A percentile compares a stretch with the other conserved stretches of the same genome.
Evolutionary conservation across 2,888 invertebrate genomes (phyloP).

Genomic region (Plemyria rubiginata): DNA sequence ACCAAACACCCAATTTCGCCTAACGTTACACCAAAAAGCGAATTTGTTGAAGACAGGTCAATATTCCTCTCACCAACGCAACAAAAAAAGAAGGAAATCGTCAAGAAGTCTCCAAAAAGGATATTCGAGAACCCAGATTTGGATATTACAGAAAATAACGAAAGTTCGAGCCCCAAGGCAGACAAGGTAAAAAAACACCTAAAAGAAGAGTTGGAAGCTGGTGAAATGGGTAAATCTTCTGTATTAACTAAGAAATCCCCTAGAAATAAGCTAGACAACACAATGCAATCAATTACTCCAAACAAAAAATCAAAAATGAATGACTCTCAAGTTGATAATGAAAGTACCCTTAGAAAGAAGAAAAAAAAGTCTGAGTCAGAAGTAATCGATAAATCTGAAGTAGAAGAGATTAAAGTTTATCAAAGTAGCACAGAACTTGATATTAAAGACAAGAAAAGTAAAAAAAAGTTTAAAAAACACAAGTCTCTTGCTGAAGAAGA

Average conservation of each 20-base stretch:
- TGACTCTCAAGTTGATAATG: slow-evolving; percentile 44
- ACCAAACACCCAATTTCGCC: slow-evolving; percentile 76
- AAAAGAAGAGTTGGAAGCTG: slow-evolving; percentile 62
- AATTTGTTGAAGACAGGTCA: slow-evolving; percentile 70
- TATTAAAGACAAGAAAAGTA: slow-evolving; percentile 34
- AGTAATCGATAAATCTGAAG: slow-evolving; percentile 8
- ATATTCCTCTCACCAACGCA: slow-evolving; percentile 74
- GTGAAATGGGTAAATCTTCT: slow-evolving; percentile 34
- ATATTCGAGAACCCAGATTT: slow-evolving; percentile 74
- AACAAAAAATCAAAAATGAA: slow-evolving; percentile 34
- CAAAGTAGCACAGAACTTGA: slow-evolving; percentile 6
- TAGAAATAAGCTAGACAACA: slow-evolving; percentile 38
- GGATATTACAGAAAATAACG: slow-evolving; percentile 61
- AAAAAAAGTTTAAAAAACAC: slow-evolving; percentile 41
- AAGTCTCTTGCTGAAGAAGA: slow-evolving; percentile 37
- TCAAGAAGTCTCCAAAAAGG: slow-evolving; percentile 78
- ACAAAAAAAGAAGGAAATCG: slow-evolving; percentile 76
- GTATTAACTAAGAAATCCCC: slow-evolving; percentile 35
- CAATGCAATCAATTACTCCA: slow-evolving; percentile 31
- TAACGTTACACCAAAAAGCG: slow-evolving; percentile 78
- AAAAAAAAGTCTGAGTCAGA: slow-evolving; percentile 50
- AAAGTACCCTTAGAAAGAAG: slow-evolving; percentile 59
- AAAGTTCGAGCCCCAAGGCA: slow-evolving; percentile 64
- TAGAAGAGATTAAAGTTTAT: slow-evolving; percentile 20
- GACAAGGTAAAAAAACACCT: slow-evolving; percentile 77